phyloP scores from a whole-genome alignment of 2,113 vertebrate species.

The Eclectus roratus region DNA sequence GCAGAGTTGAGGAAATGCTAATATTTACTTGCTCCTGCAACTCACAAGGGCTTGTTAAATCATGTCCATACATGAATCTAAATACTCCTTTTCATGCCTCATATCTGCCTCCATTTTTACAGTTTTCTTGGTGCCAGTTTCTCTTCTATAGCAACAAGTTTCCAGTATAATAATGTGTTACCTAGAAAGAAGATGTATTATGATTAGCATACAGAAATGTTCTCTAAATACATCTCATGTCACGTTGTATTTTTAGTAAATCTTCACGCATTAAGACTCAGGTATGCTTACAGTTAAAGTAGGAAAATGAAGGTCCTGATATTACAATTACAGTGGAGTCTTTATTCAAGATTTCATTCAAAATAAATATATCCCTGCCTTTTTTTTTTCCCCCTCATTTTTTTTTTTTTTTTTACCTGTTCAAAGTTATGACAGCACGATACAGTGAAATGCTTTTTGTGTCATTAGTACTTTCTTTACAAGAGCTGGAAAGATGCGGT shows the following conservation, averaged over 20 bases:
- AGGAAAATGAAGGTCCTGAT: neutral
- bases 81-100: neutral
- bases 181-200: neutral
- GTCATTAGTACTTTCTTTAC: neutral
- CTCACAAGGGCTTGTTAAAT: neutral
- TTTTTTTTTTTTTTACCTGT: neutral
- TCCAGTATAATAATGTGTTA: neutral
- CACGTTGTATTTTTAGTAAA: neutral
- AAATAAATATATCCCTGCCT: fast-evolving
- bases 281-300: neutral
- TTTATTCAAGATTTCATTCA: neutral
- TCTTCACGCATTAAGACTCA: fast-evolving
- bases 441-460: neutral
- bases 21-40: neutral
- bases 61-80: neutral
- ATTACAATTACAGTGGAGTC: neutral
- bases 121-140: neutral
- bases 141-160: neutral
- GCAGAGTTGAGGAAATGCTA: neutral
- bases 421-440: neutral
- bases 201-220: neutral
- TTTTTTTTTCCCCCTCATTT: neutral
- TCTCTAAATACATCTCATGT: neutral
- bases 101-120: neutral
- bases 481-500: neutral